Evolutionary conservation across 2,797 vertebrate genomes (phyloP).

Genomic region (Bovichtus variegatus): DNA sequence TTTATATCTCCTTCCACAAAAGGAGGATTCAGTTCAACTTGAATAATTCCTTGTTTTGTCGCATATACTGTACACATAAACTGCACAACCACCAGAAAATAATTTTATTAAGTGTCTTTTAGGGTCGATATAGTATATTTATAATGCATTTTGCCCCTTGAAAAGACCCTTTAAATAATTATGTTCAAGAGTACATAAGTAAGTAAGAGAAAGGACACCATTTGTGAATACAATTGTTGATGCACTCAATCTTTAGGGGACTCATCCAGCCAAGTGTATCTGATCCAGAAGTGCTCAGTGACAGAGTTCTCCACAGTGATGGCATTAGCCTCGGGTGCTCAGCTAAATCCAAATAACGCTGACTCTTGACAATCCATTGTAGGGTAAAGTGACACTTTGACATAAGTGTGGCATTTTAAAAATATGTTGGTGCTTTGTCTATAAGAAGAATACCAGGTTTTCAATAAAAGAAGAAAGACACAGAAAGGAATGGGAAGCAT

Average conservation of each 20-base stretch:
- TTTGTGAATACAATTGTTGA: slow-evolving; percentile 32
- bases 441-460: background rate
- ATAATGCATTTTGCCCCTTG: background rate
- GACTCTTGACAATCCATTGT: slow-evolving; percentile 30
- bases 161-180: slow-evolving; percentile 12
- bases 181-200: background rate
- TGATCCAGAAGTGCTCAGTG: slow-evolving; percentile 47
- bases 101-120: background rate
- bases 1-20: background rate
- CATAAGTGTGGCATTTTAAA: slow-evolving; percentile 19
- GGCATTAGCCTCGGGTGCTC: slow-evolving; percentile 40
- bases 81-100: background rate
- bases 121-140: background rate
- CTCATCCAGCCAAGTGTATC: slow-evolving; percentile 38
- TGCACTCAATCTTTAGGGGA: slow-evolving; percentile 25
- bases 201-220: slow-evolving; percentile 16
- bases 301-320: slow-evolving; percentile 47
- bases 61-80: background rate
- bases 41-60: background rate
- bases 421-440: slow-evolving; percentile 20
- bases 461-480: slow-evolving; percentile 27
- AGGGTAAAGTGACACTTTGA: slow-evolving; percentile 49
- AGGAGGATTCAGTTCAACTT: background rate
- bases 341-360: slow-evolving; percentile 48
- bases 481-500: background rate